Conservation (phyloP, 2,888 invertebrate genomes). For the Polietes domitor region DNA sequence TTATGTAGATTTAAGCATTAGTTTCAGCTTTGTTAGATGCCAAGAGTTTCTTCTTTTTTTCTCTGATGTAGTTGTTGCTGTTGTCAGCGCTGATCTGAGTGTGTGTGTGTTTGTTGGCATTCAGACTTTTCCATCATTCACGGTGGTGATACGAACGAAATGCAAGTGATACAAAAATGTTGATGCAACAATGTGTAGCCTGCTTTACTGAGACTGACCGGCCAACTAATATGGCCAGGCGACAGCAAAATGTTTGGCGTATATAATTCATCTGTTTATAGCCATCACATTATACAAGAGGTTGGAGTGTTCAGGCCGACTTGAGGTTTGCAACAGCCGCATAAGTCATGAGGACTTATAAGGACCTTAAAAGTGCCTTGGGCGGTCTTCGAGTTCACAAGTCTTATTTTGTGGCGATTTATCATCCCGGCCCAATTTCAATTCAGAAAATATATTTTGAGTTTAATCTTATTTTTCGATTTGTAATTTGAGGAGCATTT, state of each 20-base stretch:
- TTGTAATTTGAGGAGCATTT: too few relatives aligned
- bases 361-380: too few relatives aligned
- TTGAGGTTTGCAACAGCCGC: background rate
- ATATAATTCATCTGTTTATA: conserved; percentile 14
- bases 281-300: background rate
- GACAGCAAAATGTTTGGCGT: conserved; percentile 25
- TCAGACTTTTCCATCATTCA: conserved; percentile 55
- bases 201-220: background rate
- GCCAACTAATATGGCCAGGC: background rate
- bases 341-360: too few relatives aligned
- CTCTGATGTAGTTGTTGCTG: too few relatives aligned
- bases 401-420: too few relatives aligned
- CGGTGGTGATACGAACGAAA: background rate
- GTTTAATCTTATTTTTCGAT: too few relatives aligned
- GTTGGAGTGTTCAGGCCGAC: background rate
- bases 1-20: conserved; percentile 63
- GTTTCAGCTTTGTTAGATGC: conserved; percentile 31
- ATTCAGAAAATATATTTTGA: too few relatives aligned
- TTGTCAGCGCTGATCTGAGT: too few relatives aligned
- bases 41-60: conserved; percentile 36
- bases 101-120: too few relatives aligned
- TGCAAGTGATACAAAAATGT: conserved; percentile 43
- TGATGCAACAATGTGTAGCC: conserved; percentile 17
- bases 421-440: too few relatives aligned
- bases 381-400: too few relatives aligned